These are phyloP conservation scores for Dicyrtomina minuta DNA, from an alignment of 2,888 invertebrate species.

Conservation along the genomic window DNA sequence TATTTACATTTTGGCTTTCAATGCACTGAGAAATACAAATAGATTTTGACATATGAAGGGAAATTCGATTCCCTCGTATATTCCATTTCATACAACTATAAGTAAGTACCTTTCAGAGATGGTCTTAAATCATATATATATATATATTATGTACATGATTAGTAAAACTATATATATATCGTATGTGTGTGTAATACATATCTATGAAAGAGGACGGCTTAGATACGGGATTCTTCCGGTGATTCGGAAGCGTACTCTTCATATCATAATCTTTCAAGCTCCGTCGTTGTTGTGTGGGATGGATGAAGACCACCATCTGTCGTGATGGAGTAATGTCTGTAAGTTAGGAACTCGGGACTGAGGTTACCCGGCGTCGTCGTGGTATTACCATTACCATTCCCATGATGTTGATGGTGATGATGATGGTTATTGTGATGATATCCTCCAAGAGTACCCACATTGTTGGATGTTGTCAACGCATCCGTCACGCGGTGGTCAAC, in stretches of 20 bases:
- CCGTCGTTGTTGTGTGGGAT: slow-evolving; percentile 48
- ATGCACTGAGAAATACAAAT: no score
- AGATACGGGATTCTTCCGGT: slow-evolving; percentile 45
- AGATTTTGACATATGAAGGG: no score
- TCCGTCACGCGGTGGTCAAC: slow-evolving; percentile 50
- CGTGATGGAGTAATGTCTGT: slow-evolving; percentile 51
- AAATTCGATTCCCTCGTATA: no score
- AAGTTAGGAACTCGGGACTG: slow-evolving; percentile 52
- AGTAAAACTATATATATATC: background rate
- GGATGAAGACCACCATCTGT: slow-evolving; percentile 47
- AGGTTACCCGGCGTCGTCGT: slow-evolving; percentile 43
- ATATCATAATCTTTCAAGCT: slow-evolving; percentile 53
- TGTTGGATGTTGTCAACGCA: slow-evolving; percentile 48
- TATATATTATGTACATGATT: background rate
- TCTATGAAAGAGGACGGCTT: slow-evolving; percentile 18
- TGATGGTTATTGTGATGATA: slow-evolving; percentile 46
- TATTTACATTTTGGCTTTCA: no score
- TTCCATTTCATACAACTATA: no score
- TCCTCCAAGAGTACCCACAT: slow-evolving; percentile 49
- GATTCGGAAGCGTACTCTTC: slow-evolving; percentile 42
- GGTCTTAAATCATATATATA: no score
- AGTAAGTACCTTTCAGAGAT: no score
- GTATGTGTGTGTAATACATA: slow-evolving; percentile 3
- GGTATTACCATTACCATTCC: slow-evolving; percentile 45
- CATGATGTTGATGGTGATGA: slow-evolving; percentile 41